Base-by-base conservation (phyloP, 1,140 invertebrate species). In the Thrips palmi region DNA sequence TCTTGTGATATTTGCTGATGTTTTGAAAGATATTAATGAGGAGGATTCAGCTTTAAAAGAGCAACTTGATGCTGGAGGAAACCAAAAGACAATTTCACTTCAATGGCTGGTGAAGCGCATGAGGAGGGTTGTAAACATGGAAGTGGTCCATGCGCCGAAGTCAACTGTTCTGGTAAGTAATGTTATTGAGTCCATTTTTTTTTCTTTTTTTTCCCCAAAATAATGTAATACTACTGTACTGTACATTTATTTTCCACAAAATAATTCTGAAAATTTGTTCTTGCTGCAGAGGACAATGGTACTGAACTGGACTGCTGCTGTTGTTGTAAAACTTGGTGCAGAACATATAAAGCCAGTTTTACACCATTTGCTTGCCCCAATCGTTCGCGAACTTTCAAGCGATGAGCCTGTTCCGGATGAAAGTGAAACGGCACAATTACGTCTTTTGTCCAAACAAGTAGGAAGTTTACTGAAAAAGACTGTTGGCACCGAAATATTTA, bases 301-400 rank as follows among this genome's bases (percentile, higher is more conserved):
- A 12, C 81, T 82, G 39, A 76, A 77, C 43, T 82, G 73, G 55
- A 65, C 77, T n/a, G 77, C 71, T 21, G 75, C 71, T 1, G 45
- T 81, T 8, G 50, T 63, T 14, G 53, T 68, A 3, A 63, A 68
- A 27, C 52, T 80, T 8, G 64, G 64, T 4, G 43, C 64, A 18
- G 59, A 69, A 1, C 52, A 57, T 23, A 44, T 83, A 4, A 48
- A 57, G 1, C 50, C 58, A 2, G 47, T 74, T 33, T 47, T 74
- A 11, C 57, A 57, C 37, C 57, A 65, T 33, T 56, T 82, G 10
- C 53, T 84, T 40, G 64, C 69, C 18, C 67, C 75, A 1, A 49
- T 86, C 4, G 68, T 72, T 6, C 62, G 78, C 33, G 80, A 84
- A 57, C 65, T n/a, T n/a, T n/a, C n/a, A n/a, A n/a, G n/a, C n/a